Percentiles rank a stretch among this genome's conserved stretches.
phyloP scores from a whole-genome alignment of 2,888 invertebrate genomes.

The Ypsolopha sequella region DNA sequence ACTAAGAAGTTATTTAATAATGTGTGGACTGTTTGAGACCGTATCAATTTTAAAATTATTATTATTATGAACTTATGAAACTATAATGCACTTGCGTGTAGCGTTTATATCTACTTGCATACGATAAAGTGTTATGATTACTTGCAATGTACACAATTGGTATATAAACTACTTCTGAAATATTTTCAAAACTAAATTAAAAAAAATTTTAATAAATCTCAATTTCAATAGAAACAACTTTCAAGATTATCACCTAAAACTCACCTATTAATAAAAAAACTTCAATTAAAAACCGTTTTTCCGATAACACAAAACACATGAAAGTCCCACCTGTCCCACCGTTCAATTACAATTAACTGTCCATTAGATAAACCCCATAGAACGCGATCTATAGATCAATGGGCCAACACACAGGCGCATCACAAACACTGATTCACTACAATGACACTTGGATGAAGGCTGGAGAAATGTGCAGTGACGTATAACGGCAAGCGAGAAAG shows the following conservation, averaged over 20 bases:
- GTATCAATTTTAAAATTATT: no score
- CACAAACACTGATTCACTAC: constrained; percentile 53
- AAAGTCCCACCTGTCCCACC: constrained; percentile 27
- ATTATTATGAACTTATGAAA: no score
- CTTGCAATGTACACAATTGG: no score
- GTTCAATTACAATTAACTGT: constrained; percentile 32
- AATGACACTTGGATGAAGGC: constrained; percentile 31
- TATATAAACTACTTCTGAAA: no score
- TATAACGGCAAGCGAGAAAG: constrained; percentile 47
- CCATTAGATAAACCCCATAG: neutral
- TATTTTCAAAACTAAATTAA: no score
- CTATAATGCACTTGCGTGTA: no score
- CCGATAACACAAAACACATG: constrained; percentile 12
- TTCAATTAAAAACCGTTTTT: constrained; percentile 1
- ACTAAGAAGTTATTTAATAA: no score
- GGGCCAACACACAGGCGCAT: constrained; percentile 38
- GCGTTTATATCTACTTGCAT: no score
- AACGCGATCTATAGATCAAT: neutral
- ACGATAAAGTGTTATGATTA: no score
- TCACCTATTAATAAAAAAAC: neutral
- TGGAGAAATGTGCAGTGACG: constrained; percentile 59
- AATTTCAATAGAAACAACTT: no score
- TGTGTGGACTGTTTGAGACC: no score
- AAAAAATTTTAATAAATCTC: no score
- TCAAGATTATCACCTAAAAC: neutral